These are phyloP conservation scores for Ibycter americanus DNA, from an alignment of 2,797 vertebrate species.

Conservation along the genomic window DNA sequence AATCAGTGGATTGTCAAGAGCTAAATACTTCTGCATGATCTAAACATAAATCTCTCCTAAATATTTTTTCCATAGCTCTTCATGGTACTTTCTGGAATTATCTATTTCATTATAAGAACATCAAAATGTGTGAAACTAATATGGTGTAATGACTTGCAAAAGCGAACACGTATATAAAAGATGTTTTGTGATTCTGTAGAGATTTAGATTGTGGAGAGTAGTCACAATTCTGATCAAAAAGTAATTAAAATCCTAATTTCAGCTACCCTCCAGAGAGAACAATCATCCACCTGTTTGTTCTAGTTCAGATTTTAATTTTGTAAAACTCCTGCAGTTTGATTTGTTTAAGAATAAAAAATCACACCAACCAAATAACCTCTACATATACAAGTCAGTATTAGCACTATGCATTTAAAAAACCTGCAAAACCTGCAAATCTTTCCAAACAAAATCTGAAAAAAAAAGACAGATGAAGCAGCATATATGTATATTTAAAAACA, in stretches of 20 bases:
- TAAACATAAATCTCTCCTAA: not conserved
- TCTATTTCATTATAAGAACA: not conserved
- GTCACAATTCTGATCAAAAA: not conserved
- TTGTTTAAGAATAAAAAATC: not conserved
- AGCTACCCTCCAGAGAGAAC: not conserved
- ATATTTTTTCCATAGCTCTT: not conserved
- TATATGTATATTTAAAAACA: too few species aligned
- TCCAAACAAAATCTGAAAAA: too few species aligned
- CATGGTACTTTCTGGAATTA: not conserved
- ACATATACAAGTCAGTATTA: too few species aligned
- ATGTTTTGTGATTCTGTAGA: not conserved
- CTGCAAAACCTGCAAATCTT: too few species aligned
- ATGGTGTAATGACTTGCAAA: not conserved
- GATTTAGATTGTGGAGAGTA: not conserved
- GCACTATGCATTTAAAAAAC: too few species aligned
- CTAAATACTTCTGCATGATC: not conserved
- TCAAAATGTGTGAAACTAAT: not conserved
- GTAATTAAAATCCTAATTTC: constrained; percentile 41
- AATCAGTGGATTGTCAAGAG: not conserved
- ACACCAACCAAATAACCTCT: not conserved
- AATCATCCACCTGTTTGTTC: not conserved
- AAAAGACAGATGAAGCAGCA: too few species aligned
- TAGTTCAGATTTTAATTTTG: not conserved
- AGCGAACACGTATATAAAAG: not conserved
- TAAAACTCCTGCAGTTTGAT: not conserved